Percentiles rank a stretch among this genome's conserved stretches.
These are phyloP conservation scores for Drosophila simulans DNA, from an alignment of 1,140 invertebrate genomes.

Conservation along the genomic window DNA sequence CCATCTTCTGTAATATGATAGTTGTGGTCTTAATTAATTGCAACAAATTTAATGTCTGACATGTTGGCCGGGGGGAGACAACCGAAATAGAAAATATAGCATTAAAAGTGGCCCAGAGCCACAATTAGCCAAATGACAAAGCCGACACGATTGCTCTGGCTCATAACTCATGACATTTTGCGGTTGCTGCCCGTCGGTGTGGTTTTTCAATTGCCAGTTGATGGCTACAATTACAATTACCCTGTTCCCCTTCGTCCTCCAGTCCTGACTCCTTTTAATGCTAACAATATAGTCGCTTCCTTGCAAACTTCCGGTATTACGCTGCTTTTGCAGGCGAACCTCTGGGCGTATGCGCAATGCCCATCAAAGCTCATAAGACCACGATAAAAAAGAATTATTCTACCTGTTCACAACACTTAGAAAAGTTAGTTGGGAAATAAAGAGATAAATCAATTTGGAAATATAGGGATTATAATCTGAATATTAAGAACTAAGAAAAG, in stretches of 20 bases:
- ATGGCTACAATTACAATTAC: conserved; percentile 17
- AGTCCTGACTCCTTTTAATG: background rate
- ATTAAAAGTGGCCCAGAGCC: conserved; percentile 70
- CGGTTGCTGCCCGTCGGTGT: conserved; percentile 18
- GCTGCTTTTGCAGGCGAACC: conserved; percentile 29
- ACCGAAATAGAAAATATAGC: conserved; percentile 49
- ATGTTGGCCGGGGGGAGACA: background rate
- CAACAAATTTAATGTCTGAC: conserved; percentile 74
- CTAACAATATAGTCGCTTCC: conserved; percentile 38
- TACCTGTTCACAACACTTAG: conserved; percentile 12
- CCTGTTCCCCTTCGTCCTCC: background rate
- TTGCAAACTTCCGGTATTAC: conserved; percentile 33
- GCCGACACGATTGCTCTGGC: conserved; percentile 53
- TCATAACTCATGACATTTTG: conserved; percentile 70
- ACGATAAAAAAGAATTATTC: conserved; percentile 2
- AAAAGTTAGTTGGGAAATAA: background rate
- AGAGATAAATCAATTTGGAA: too few species aligned
- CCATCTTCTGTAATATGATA: conserved; percentile 58
- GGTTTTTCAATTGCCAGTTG: conserved; percentile 47
- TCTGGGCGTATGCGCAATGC: conserved; percentile 41
- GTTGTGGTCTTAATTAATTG: conserved; percentile 77
- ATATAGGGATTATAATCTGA: background rate
- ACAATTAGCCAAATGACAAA: conserved; percentile 81
- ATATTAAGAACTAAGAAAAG: background rate
- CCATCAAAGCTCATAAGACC: conserved; percentile 40